A percentile compares a stretch with the other conserved stretches of the same genome.
Conservation (phyloP, 2,113 vertebrate species). For the Colistium nudipinnis region DNA sequence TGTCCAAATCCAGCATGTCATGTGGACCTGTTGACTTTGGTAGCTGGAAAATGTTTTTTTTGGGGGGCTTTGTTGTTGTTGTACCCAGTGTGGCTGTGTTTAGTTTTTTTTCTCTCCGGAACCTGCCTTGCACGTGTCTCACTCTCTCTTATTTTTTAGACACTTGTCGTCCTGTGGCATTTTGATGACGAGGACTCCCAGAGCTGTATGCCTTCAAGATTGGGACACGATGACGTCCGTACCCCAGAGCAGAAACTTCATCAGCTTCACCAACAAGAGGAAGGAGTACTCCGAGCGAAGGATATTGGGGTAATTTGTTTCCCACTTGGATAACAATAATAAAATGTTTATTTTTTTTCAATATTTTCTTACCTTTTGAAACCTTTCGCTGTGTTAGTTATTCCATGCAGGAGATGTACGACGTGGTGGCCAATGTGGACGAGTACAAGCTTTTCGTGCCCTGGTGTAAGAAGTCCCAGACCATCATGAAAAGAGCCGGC, state of each 20-base stretch:
- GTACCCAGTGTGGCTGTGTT: neutral
- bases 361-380: neutral
- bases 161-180: constrained; percentile 83
- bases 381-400: constrained; percentile 77
- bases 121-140: neutral
- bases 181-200: constrained; percentile 79
- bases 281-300: constrained; percentile 94
- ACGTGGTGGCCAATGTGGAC: constrained; percentile 93
- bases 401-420: constrained; percentile 97
- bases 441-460: constrained; percentile 94
- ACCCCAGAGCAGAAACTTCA: constrained; percentile 84
- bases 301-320: constrained; percentile 90
- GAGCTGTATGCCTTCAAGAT: constrained; percentile 56
- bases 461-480: constrained; percentile 94
- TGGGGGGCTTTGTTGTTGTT: constrained; percentile 24
- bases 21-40: constrained; percentile 16
- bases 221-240: constrained; percentile 62
- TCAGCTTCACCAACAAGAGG: constrained; percentile 89
- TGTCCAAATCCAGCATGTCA: constrained; percentile 4
- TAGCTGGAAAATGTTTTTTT: constrained; percentile 14
- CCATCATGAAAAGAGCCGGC: constrained; percentile 87
- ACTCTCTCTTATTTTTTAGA: constrained; percentile 68
- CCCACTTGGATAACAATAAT: constrained; percentile 5
- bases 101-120: constrained; percentile 42
- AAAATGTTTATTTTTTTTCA: neutral